Evolutionary conservation across 2,888 invertebrate genomes (phyloP).

Genomic region (Lasioglossum calceatum): DNA sequence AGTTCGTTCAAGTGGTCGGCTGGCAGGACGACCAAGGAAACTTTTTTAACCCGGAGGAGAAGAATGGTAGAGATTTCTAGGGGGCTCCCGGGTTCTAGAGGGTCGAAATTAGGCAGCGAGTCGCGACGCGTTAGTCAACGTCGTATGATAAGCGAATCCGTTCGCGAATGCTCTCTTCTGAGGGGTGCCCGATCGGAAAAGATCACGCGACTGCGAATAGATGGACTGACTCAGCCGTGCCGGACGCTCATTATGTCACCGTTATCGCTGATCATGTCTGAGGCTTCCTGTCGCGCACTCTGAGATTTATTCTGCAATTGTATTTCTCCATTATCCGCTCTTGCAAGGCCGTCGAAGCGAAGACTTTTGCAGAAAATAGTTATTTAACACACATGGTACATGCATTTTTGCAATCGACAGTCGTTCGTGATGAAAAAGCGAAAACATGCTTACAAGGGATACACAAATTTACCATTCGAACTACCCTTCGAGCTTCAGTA

Average conservation of each 20-base stretch:
- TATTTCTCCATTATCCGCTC: background rate
- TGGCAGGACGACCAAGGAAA: constrained; percentile 87
- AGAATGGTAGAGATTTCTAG: constrained; percentile 74
- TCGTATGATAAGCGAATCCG: constrained; percentile 49
- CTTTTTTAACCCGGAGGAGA: constrained; percentile 81
- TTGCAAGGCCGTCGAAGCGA: background rate
- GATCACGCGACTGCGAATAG: background rate
- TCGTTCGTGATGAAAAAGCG: background rate
- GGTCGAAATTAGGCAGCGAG: constrained; percentile 53
- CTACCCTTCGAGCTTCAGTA: too few relatives aligned
- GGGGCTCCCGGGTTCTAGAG: background rate
- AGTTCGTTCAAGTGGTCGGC: constrained; percentile 95
- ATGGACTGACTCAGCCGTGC: background rate
- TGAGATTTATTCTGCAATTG: background rate
- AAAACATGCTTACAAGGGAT: too few relatives aligned
- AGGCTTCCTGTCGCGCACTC: background rate
- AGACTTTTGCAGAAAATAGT: background rate
- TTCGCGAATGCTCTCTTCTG: background rate
- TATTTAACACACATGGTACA: background rate
- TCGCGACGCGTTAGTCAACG: constrained; percentile 60
- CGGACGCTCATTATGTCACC: constrained; percentile 24
- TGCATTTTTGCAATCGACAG: background rate
- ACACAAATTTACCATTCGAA: too few relatives aligned
- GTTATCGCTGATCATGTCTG: background rate
- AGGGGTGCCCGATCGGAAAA: constrained; percentile 39